Base-by-base conservation (phyloP, 2,888 invertebrate species). In the Gortyna flavago region DNA sequence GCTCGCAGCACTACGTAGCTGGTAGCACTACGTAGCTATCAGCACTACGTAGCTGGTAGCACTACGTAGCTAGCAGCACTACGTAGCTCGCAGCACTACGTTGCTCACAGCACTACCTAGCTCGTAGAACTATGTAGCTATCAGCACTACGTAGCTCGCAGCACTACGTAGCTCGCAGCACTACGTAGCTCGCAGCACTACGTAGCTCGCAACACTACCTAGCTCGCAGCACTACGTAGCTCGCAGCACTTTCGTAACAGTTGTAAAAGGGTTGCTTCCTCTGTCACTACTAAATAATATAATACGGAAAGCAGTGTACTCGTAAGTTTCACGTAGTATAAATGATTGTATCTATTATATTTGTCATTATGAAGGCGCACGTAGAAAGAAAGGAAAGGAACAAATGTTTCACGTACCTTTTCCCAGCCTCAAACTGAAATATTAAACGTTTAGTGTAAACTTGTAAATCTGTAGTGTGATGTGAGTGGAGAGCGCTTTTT, bases 391-490 rank as follows among this genome's bases (percentile, higher is more conserved):
- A 54, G 18, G 25, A 13, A 9, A 32, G 2, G 18, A 7, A 7
- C 7, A 62, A n/a, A 73, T 48, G 35, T 32, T 38, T 64, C 32
- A 57, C n/a, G 16, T 38, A 68, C 29, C 48, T 57, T 57, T 48
- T 57, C 4, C 6, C 16, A 35, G 51, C 32, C 32, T 18, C 38
- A 64, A 44, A 57, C 57, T 51, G 18, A 41, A 68, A 59, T 72
- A 74, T 74, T 41, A 78, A 71, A 51, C 29, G 57, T 71, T 57
- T 59, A 62, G 9, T 75, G 35, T 61, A 38, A 35, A 32, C 29
- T 48, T 32, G 21, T 61, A 51, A 57, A 71, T 62, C 29, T 67
- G 77, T 44, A 71, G n/a, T 18, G 35, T n/a, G 7, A 57, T 80
- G 61, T 48, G 51, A 64, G 48, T n/a, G 48, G 38, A 38, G 38